A percentile compares a stretch with the other conserved stretches of the same genome.
These are phyloP conservation scores for Enchytraeus crypticus DNA, from an alignment of 2,888 invertebrate genomes.

Conservation along the genomic window DNA sequence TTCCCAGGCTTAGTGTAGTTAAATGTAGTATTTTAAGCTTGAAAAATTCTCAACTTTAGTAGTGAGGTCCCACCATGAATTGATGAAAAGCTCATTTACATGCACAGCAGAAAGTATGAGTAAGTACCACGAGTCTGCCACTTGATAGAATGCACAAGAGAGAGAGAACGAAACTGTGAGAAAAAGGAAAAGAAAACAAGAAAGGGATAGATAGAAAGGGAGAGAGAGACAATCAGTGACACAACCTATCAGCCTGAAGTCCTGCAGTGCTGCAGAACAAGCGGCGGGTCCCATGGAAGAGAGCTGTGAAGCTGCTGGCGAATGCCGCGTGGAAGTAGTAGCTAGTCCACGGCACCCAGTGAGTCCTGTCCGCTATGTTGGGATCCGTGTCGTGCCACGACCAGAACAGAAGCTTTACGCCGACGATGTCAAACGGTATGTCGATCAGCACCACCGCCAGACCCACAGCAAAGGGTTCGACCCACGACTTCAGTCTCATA, in stretches of 20 bases:
- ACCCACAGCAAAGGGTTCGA: slow-evolving; percentile 57
- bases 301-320: slow-evolving; percentile 63
- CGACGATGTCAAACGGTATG: slow-evolving; percentile 69
- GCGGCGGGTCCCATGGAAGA: slow-evolving; percentile 58
- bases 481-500: slow-evolving; percentile 51
- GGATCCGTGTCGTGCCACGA: slow-evolving; percentile 65
- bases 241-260: slow-evolving; percentile 33
- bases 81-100: too few species aligned
- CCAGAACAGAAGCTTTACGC: slow-evolving; percentile 71
- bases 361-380: slow-evolving; percentile 61
- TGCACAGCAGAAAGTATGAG: too few species aligned
- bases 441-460: slow-evolving; percentile 64
- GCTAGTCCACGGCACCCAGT: slow-evolving; percentile 73
- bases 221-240: too few species aligned
- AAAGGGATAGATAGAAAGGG: too few species aligned
- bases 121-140: too few species aligned
- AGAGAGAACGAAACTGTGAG: too few species aligned
- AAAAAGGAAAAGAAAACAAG: too few species aligned
- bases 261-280: slow-evolving; percentile 53
- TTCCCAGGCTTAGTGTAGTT: too few species aligned
- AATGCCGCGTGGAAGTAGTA: slow-evolving; percentile 73
- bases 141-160: too few species aligned
- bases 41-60: too few species aligned
- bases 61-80: too few species aligned
- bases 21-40: too few species aligned